These are phyloP conservation scores for Copidosoma aretas DNA, from an alignment of 2,888 invertebrate genomes.

Conservation along the genomic window DNA sequence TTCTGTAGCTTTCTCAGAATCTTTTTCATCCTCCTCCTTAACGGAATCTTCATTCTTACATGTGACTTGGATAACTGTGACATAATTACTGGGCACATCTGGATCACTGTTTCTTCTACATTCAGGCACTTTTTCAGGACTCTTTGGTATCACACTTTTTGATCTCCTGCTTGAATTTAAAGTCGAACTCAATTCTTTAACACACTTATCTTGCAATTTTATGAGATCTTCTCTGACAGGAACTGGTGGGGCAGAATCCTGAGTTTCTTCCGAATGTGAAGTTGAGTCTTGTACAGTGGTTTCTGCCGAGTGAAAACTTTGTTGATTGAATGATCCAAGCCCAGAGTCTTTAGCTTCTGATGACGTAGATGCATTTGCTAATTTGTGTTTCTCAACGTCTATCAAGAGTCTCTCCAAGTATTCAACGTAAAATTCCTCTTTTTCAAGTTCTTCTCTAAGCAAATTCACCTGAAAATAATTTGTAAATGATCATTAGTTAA, in stretches of 20 bases:
- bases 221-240: conserved; percentile 58
- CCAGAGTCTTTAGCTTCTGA: conserved; percentile 61
- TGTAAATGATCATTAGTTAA: background rate
- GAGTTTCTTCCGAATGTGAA: conserved; percentile 44
- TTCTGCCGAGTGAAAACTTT: conserved; percentile 44
- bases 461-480: conserved; percentile 55
- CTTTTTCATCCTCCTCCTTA: conserved; percentile 63
- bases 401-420: conserved; percentile 84
- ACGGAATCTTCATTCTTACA: conserved; percentile 68
- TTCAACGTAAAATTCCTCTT: conserved; percentile 89
- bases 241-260: conserved; percentile 58
- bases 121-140: conserved; percentile 58
- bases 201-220: conserved; percentile 62
- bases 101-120: conserved; percentile 63
- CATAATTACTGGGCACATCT: conserved; percentile 70
- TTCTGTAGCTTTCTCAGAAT: conserved; percentile 60
- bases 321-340: conserved; percentile 44
- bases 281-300: conserved; percentile 43
- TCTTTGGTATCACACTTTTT: conserved; percentile 60
- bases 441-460: conserved; percentile 84
- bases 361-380: conserved; percentile 56
- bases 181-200: conserved; percentile 60
- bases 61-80: conserved; percentile 89
- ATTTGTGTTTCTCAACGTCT: conserved; percentile 80
- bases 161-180: conserved; percentile 56